Evolutionary conservation across 2,888 invertebrate genomes (phyloP).

Genomic region (Coremacera marginata): DNA sequence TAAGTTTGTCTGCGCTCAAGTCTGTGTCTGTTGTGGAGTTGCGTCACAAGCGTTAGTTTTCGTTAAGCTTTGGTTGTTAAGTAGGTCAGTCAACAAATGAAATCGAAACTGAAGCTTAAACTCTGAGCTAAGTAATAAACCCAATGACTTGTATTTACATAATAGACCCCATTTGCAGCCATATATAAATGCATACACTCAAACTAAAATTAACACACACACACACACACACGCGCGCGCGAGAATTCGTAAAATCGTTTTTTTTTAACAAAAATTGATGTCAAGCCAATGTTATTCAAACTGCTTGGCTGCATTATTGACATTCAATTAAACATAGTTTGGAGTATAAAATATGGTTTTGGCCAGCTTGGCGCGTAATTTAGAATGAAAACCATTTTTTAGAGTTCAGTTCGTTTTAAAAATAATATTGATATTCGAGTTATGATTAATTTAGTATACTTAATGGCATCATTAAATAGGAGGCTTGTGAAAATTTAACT

Average conservation of each 20-base stretch:
- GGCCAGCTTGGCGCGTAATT: no score
- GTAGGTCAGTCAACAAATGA: conserved; percentile 68
- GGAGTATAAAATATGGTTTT: no score
- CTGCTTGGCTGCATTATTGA: conserved; percentile 26
- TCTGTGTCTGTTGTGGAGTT: conserved; percentile 32
- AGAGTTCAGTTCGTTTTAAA: neutral
- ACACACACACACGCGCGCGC: no score
- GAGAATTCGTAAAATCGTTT: neutral
- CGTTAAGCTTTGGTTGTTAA: conserved; percentile 71
- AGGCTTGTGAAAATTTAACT: no score
- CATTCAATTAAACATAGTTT: conserved; percentile 12
- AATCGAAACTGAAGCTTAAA: conserved; percentile 60
- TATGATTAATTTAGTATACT: no score
- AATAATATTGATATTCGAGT: neutral
- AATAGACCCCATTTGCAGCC: conserved; percentile 20
- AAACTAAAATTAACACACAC: neutral
- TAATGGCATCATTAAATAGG: no score
- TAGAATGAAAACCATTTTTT: neutral
- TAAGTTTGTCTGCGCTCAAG: neutral
- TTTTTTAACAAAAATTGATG: neutral
- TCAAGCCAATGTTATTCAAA: conserved; percentile 29
- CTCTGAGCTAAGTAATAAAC: conserved; percentile 24
- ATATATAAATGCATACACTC: neutral
- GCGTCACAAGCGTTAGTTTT: conserved; percentile 48
- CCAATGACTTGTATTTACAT: conserved; percentile 36